phyloP scores from a whole-genome alignment of 2,797 vertebrate genomes.

The Bovichtus diacanthus region DNA sequence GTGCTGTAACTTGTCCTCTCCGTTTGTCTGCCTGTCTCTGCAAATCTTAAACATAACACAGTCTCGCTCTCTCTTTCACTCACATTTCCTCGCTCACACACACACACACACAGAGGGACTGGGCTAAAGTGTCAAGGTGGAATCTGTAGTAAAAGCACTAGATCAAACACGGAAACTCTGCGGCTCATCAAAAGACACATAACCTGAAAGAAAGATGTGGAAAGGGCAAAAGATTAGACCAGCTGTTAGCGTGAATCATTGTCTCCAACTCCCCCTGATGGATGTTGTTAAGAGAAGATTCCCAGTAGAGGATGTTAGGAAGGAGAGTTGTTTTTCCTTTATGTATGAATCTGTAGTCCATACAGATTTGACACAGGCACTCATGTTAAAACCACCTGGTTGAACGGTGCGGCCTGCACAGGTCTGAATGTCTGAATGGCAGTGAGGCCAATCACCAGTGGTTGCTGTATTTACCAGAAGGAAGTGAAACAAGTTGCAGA shows the following conservation, averaged over 20 bases:
- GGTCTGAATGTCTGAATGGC: background rate
- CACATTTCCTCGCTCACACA: background rate
- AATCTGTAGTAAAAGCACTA: slow-evolving; percentile 50
- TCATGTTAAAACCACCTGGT: slow-evolving; percentile 13
- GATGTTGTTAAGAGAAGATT: slow-evolving; percentile 28
- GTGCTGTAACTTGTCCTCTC: slow-evolving; percentile 76
- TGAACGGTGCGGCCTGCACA: background rate
- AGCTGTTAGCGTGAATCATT: slow-evolving; percentile 52
- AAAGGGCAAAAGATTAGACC: slow-evolving; percentile 52
- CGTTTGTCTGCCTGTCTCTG: slow-evolving; percentile 73
- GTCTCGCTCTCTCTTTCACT: slow-evolving; percentile 14
- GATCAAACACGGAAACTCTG: slow-evolving; percentile 52
- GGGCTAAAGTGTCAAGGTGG: slow-evolving; percentile 25
- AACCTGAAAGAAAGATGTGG: slow-evolving; percentile 57
- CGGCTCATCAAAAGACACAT: slow-evolving; percentile 54
- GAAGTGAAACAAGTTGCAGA: slow-evolving; percentile 49
- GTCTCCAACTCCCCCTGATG: slow-evolving; percentile 23
- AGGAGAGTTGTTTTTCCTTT: slow-evolving; percentile 13
- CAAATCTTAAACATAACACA: slow-evolving; percentile 76
- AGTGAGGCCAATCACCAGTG: slow-evolving; percentile 2
- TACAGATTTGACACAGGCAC: background rate
- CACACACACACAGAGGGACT: background rate
- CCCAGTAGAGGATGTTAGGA: slow-evolving; percentile 17
- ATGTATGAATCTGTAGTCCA: background rate
- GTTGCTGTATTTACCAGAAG: slow-evolving; percentile 47